A percentile compares a stretch with the other conserved stretches of the same genome.
phyloP scores from a whole-genome alignment of 2,113 vertebrate genomes.

The Cynoglossus semilaevis region DNA sequence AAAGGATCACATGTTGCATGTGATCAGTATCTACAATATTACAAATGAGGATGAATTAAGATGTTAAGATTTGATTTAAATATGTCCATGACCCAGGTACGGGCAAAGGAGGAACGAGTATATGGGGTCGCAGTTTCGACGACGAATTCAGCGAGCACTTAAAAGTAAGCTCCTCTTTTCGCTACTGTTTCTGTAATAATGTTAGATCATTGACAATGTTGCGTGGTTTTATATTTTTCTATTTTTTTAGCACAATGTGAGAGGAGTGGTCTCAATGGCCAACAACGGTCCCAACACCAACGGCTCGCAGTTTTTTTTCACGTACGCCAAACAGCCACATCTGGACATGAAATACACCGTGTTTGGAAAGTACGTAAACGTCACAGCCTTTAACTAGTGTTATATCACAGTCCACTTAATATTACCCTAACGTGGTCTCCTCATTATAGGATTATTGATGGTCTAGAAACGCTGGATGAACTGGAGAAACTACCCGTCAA shows the following conservation, averaged over 20 bases:
- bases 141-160: conserved; percentile 96
- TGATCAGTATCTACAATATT: neutral
- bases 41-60: too few relatives aligned
- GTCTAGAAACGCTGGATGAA: conserved; percentile 93
- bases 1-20: neutral
- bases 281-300: conserved; percentile 96
- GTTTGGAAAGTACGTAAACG: conserved; percentile 89
- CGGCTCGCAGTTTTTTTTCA: conserved; percentile 95
- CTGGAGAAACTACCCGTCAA: conserved; percentile 95
- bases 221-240: neutral
- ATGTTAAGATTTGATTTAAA: neutral
- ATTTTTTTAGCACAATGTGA: conserved; percentile 85
- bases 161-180: conserved; percentile 78
- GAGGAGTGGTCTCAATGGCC: conserved; percentile 97
- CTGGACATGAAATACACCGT: conserved; percentile 98
- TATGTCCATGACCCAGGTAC: conserved; percentile 76
- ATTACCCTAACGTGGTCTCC: conserved; percentile 19
- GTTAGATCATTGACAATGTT: neutral
- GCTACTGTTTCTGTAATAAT: neutral
- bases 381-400: neutral
- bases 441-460: conserved; percentile 88
- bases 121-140: conserved; percentile 96
- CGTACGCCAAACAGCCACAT: conserved; percentile 94
- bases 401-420: neutral
- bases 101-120: conserved; percentile 95